These are phyloP conservation scores for Pseudorasbora parva DNA, from an alignment of 2,113 vertebrate genomes.

Conservation along the genomic window DNA sequence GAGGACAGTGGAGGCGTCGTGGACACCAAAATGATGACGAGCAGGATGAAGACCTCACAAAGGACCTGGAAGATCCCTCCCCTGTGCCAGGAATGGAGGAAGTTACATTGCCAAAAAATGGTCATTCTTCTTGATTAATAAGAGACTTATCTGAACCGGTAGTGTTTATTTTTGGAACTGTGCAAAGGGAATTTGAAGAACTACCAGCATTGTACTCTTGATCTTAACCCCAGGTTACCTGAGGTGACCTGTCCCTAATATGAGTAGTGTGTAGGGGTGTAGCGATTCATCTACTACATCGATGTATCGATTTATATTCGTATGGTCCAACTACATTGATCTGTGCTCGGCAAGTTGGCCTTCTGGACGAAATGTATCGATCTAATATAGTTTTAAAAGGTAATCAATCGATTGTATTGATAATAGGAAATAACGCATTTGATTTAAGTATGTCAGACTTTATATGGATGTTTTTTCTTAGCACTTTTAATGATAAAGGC, in stretches of 20 bases:
- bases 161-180: neutral
- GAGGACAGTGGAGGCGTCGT: conserved; percentile 87
- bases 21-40: conserved; percentile 92
- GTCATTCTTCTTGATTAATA: conserved; percentile 64
- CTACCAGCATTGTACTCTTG: neutral
- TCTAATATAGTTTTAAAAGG: no score
- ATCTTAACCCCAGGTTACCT: neutral
- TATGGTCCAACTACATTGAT: no score
- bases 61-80: conserved; percentile 95
- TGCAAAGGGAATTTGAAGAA: neutral
- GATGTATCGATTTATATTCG: no score
- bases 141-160: neutral
- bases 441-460: no score
- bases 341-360: no score
- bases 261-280: neutral
- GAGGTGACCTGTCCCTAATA: neutral
- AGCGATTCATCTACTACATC: no score
- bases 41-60: conserved; percentile 94
- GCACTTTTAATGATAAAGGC: no score
- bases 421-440: no score
- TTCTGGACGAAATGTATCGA: no score
- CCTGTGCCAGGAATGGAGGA: conserved; percentile 95
- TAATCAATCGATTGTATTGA: no score
- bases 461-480: no score
- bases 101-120: conserved; percentile 91